Conservation (phyloP, 2,888 invertebrate species). For the Eristalis tenax region DNA sequence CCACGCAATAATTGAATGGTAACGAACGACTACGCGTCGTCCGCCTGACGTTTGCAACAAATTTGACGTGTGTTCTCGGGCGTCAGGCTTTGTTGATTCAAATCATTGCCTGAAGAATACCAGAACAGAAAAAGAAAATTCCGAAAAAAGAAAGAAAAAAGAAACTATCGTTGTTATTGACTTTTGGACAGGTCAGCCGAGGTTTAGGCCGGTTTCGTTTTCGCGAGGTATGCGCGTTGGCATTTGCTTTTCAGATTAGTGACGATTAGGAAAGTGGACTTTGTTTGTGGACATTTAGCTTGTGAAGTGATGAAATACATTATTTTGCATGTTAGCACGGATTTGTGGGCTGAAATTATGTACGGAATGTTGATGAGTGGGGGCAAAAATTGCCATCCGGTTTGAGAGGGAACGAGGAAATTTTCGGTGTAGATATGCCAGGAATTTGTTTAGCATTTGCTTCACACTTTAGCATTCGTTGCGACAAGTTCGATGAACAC, state of each 20-base stretch:
- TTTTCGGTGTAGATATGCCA: background rate
- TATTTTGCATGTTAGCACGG: background rate
- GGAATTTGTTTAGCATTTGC: background rate
- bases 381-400: background rate
- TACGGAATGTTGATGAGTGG: background rate
- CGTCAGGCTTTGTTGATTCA: conserved; percentile 7
- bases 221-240: background rate
- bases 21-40: background rate
- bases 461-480: background rate
- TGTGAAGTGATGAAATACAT: background rate
- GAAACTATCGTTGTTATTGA: conserved; percentile 19
- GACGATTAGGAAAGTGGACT: conserved; percentile 46
- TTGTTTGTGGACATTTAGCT: conserved; percentile 32
- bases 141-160: background rate
- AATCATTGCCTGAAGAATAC: conserved; percentile 1
- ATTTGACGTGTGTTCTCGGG: background rate
- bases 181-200: conserved; percentile 53
- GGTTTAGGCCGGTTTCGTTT: conserved; percentile 28
- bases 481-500: background rate
- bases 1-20: background rate
- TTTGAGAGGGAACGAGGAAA: background rate
- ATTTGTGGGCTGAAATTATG: background rate
- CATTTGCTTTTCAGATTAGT: background rate
- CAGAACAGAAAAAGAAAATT: conserved; percentile 2
- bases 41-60: background rate